Evolutionary conservation across 2,797 vertebrate genomes (phyloP), one percentile per base, ranked within the genome.

Genomic region (Orestias chungarensis): DNA sequence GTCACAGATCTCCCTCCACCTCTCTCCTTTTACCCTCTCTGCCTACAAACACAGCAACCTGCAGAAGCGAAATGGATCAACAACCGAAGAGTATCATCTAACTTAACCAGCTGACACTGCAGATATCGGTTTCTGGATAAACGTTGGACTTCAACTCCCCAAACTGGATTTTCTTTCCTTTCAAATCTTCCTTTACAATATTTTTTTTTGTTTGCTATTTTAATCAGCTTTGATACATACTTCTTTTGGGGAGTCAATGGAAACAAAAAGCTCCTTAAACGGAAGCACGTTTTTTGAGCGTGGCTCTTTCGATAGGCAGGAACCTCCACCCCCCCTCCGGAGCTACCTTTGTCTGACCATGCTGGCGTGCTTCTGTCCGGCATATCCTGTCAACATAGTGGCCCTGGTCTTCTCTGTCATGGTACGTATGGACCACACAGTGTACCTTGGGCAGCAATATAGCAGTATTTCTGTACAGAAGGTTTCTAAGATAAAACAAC

Each of bases 331-430:
- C 55, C 92, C 87, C 44, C 93, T 95, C 62, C 92, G 80, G 62
- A 96, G 86, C 92, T 97, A 97, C 91, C 92, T 98, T 74, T 87
- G 95, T 80, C 93, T 97, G 88, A 94, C 94, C 86, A 95, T 97
- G 83, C 84, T 97, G 74, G 70, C 95, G 65, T 98, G 97, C 80
- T 97, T 98, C 84, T 98, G 96, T 87, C 97, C 97, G 0, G 96
- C 96, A 0, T 96, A 96, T 88, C 97, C 97, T 3, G 6, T 98
- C 92, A 97, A 98, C 87, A 95, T 97, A 6, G 94, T 98, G 82
- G 96, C 93, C 50, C 93, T 98, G 83, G 94, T 97, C 75, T 96
- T 95, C 86, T 95, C 96, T 40, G 87, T 96, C 82, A 96, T 98
- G 97, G 97, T 97, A 87, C 95, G 89, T 29, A 62, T 12, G 11